phyloP scores from a whole-genome alignment of 1,140 invertebrate genomes.

The Lerema accius region DNA sequence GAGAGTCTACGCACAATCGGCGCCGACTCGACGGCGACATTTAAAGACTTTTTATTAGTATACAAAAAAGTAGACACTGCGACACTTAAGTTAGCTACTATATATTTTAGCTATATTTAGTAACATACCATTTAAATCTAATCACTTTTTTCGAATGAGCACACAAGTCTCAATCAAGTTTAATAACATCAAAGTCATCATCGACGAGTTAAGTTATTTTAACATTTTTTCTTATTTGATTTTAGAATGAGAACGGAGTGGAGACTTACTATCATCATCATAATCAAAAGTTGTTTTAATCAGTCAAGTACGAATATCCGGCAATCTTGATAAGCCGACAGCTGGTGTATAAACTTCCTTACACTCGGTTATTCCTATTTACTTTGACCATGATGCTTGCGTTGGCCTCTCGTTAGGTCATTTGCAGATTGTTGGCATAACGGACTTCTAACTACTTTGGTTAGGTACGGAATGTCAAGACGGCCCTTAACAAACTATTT shows the following conservation, averaged over 20 bases:
- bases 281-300: not conserved
- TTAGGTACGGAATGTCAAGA: slow-evolving; percentile 35
- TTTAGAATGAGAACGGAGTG: too few relatives aligned
- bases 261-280: too few relatives aligned
- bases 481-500: slow-evolving; percentile 15
- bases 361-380: slow-evolving; percentile 20
- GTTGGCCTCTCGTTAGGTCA: slow-evolving; percentile 32
- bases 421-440: slow-evolving; percentile 39
- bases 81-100: too few relatives aligned
- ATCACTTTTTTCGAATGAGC: too few relatives aligned
- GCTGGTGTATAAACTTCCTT: not conserved
- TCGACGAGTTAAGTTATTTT: too few relatives aligned
- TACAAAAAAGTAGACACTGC: too few relatives aligned
- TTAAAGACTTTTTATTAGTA: not conserved
- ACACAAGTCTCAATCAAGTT: too few relatives aligned
- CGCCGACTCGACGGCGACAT: too few relatives aligned
- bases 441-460: slow-evolving; percentile 33
- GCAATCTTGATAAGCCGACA: not conserved
- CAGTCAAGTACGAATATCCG: not conserved
- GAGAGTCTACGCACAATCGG: not conserved
- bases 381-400: slow-evolving; percentile 29
- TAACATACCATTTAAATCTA: too few relatives aligned
- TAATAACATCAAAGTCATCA: too few relatives aligned
- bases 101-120: too few relatives aligned
- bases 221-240: too few relatives aligned